Conservation (phyloP, 2,888 invertebrate species). For the Apamea epomidion region DNA sequence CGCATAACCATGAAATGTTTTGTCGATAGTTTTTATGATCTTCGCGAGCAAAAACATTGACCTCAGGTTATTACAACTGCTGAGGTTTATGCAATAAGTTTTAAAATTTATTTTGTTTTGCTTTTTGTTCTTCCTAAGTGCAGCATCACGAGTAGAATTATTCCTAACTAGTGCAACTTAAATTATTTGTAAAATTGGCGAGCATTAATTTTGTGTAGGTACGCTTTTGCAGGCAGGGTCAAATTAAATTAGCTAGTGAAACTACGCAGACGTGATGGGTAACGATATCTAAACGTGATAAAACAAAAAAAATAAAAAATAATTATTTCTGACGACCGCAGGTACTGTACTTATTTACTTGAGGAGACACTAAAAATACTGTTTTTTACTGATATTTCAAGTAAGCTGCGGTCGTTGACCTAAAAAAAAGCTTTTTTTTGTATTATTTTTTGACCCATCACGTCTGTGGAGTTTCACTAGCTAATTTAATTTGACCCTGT, state of each 20-base stretch:
- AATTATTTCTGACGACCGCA: too few relatives aligned
- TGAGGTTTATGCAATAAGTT: slow-evolving; percentile 34
- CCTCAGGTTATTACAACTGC: slow-evolving; percentile 26
- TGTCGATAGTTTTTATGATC: slow-evolving; percentile 44
- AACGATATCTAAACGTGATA: too few relatives aligned
- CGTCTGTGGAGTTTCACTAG: too few relatives aligned
- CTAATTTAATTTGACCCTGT: too few relatives aligned
- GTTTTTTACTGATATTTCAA: too few relatives aligned
- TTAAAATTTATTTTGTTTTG: slow-evolving; percentile 6
- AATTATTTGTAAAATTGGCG: neutral
- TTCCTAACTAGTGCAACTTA: neutral
- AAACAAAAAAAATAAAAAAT: too few relatives aligned
- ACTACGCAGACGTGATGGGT: neutral
- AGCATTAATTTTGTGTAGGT: neutral
- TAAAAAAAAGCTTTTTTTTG: too few relatives aligned
- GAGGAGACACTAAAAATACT: too few relatives aligned
- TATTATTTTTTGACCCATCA: too few relatives aligned
- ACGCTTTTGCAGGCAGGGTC: neutral
- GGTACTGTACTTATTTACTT: too few relatives aligned
- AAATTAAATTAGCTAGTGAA: neutral
- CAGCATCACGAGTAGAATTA: slow-evolving; percentile 13
- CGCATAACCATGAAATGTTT: slow-evolving; percentile 56
- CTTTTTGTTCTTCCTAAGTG: slow-evolving; percentile 11
- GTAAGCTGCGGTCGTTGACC: too few relatives aligned
- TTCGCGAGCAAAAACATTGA: slow-evolving; percentile 43